phyloP scores from a whole-genome alignment of 2,113 vertebrate genomes.

The Glaucomys volans region DNA sequence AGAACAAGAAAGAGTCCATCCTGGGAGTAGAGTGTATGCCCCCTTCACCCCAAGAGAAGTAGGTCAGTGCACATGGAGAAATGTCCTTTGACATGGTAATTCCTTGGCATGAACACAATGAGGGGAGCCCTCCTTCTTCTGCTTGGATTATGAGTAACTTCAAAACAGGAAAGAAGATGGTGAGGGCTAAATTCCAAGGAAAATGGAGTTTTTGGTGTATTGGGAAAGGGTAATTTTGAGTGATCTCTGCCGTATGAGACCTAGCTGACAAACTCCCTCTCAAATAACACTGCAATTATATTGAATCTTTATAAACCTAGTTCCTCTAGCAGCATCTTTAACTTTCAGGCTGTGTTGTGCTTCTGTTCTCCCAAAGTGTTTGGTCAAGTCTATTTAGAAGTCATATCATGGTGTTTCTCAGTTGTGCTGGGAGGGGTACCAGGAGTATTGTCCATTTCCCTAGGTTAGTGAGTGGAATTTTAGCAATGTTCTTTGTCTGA shows the following conservation, averaged over 20 bases:
- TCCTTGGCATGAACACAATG: not conserved
- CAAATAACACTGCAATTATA: not conserved
- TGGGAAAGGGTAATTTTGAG: not conserved
- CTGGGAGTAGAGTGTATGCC: not conserved
- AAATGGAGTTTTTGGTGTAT: not conserved
- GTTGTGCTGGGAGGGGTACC: not conserved
- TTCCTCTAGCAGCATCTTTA: not conserved
- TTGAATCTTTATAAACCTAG: not conserved
- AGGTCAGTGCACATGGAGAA: too few relatives aligned
- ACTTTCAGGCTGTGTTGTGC: not conserved
- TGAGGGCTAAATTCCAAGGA: not conserved
- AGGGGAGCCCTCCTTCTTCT: not conserved
- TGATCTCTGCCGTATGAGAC: not conserved
- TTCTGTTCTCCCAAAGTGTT: not conserved
- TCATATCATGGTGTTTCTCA: not conserved
- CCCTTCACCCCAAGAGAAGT: not conserved
- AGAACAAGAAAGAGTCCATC: not conserved
- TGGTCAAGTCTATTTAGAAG: not conserved
- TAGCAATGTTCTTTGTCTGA: not conserved
- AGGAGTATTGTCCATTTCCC: not conserved
- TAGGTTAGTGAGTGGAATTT: not conserved
- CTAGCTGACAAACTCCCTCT: not conserved
- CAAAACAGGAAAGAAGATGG: not conserved
- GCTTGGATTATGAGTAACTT: not conserved
- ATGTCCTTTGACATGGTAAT: not conserved